Evolutionary conservation across 2,113 vertebrate genomes (phyloP), one percentile per base, ranked within the genome.

Genomic region (Helogale parvula): DNA sequence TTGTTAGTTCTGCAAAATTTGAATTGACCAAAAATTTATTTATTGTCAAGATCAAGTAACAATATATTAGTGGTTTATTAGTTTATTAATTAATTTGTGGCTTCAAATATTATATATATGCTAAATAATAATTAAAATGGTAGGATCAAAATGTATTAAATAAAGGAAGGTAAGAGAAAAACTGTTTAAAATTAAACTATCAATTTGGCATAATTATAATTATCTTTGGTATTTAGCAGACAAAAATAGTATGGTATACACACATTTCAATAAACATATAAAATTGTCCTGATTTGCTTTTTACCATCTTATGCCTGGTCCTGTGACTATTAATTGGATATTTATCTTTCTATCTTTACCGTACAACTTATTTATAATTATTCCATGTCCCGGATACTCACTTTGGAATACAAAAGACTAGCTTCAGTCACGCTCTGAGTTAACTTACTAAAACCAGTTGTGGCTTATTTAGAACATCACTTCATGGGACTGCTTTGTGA

Each of bases 61-160:
- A 88, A 88, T 80, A 68, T 94, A 38, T 93, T 83, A 74, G 23
- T 90, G 74, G 25, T 77, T 47, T 77, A 45, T 77, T 47, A 79
- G 47, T 76, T 79, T 95, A 54, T 92, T 84, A 80, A 9, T 87
- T 90, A 90, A 88, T 84, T 41, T 96, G 3, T 90, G 35, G 1
- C 35, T 89, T 66, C 74, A 77, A 74, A 80, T 87, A 82, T 41
- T 71, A 50, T 86, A 23, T 1, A 74, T 72, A 88, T 92, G 35
- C 4, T 96, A 68, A 97, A 47, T 74, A 86, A 93, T 85, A 83
- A 52, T 84, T 95, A 77, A 96, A 96, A 71, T 45, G 79, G 63
- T 86, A 88, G 23, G 31, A 57, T 69, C 13, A 89, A 93, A 93
- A 88, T 96, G 3, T 81, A 96, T 95, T 50, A 13, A 57, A 71